Conservation (phyloP, 2,888 invertebrate genomes). For the Nasonia oneida region DNA sequence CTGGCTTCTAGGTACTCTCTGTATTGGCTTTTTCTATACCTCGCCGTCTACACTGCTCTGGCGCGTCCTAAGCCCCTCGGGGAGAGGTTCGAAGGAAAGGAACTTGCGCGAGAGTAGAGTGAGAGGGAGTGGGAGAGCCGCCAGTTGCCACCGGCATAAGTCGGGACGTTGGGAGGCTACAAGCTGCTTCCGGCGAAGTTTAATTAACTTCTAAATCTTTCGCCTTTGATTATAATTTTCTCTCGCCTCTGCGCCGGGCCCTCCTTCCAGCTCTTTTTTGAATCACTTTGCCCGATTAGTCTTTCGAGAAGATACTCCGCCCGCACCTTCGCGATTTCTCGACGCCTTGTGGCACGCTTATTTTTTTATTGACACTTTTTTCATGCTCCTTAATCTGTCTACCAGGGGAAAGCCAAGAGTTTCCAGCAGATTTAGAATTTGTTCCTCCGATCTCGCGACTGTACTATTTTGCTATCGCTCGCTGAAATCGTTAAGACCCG, state of each 20-base stretch:
- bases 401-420: neutral
- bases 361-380: neutral
- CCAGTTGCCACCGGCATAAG: slow-evolving; percentile 37
- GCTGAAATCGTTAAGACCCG: neutral
- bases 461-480: neutral
- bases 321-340: neutral
- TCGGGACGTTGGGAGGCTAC: slow-evolving; percentile 26
- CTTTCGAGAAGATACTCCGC: neutral
- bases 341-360: neutral
- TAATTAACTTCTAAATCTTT: slow-evolving; percentile 66
- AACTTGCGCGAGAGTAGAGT: neutral
- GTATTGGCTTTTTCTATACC: slow-evolving; percentile 61
- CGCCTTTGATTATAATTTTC: slow-evolving; percentile 65
- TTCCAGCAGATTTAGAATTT: too few species aligned
- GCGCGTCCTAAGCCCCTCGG: slow-evolving; percentile 43
- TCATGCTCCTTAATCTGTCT: neutral
- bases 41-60: neutral
- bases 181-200: slow-evolving; percentile 63
- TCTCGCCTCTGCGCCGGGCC: slow-evolving; percentile 8
- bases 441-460: too few species aligned
- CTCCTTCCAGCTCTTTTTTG: neutral
- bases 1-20: slow-evolving; percentile 17
- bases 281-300: neutral
- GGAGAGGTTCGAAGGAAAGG: slow-evolving; percentile 13
- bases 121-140: neutral